Percentiles rank a stretch among this genome's conserved stretches.
Conservation (phyloP, 2,888 invertebrate species). For the Argynnis bischoffii region DNA sequence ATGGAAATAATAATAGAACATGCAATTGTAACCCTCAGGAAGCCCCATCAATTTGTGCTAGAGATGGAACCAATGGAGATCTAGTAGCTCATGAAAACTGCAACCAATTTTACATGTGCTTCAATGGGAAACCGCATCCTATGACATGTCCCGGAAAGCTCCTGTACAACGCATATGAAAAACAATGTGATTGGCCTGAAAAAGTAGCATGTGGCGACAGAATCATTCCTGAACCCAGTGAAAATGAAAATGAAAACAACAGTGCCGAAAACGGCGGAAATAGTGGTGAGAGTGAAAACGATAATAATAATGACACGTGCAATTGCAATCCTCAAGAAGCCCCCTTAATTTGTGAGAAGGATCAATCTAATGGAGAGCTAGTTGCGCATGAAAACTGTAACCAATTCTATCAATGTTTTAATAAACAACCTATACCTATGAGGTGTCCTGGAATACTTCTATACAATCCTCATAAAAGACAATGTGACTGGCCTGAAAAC, state of each 20-base stretch:
- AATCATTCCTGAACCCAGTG: constrained; percentile 41
- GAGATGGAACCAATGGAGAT: constrained; percentile 43
- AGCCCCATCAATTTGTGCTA: constrained; percentile 44
- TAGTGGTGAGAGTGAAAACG: constrained; percentile 6
- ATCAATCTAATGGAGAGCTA: constrained; percentile 42
- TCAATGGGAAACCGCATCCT: constrained; percentile 38
- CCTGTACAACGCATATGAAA: constrained; percentile 45
- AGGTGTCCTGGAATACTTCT: constrained; percentile 46
- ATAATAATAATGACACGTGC: constrained; percentile 40
- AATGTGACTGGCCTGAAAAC: constrained; percentile 51
- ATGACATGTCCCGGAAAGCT: constrained; percentile 43
- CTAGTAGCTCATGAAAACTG: constrained; percentile 50
- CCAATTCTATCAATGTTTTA: constrained; percentile 51
- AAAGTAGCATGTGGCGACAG: constrained; percentile 49
- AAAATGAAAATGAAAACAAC: constrained; percentile 16
- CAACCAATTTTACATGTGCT: constrained; percentile 47
- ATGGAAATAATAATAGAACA: constrained; percentile 16
- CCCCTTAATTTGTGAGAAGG: constrained; percentile 44
- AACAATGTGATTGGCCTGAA: constrained; percentile 49
- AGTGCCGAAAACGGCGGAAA: constrained; percentile 12
- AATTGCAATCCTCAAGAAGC: constrained; percentile 47
- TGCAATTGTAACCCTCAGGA: constrained; percentile 42
- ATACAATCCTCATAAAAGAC: constrained; percentile 46
- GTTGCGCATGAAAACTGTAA: constrained; percentile 47
- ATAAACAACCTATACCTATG: constrained; percentile 43